Conservation (phyloP, 1,140 invertebrate genomes). For the Heliconius congener region DNA sequence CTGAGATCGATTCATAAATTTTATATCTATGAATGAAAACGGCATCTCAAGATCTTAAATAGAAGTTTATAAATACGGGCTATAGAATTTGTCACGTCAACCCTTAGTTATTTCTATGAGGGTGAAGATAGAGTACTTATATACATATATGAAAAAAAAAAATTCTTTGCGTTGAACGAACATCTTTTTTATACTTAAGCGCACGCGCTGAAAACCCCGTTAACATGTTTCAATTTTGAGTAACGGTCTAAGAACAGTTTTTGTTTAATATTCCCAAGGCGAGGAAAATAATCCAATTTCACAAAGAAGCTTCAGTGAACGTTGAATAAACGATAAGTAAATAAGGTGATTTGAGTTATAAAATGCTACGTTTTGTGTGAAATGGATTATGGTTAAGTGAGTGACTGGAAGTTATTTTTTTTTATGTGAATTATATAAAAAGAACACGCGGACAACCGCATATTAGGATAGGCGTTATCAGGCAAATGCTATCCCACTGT, state of each 20-base stretch:
- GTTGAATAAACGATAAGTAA: not conserved
- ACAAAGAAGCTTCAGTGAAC: not conserved
- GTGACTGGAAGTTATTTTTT: too few relatives aligned
- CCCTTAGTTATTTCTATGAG: too few relatives aligned
- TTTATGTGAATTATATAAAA: too few relatives aligned
- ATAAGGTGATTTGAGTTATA: not conserved
- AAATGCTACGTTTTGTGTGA: not conserved
- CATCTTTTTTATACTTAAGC: slow-evolving; percentile 8
- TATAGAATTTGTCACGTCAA: too few relatives aligned
- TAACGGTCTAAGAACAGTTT: slow-evolving; percentile 22
- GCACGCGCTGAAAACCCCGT: slow-evolving; percentile 14
- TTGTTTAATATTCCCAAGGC: slow-evolving; percentile 5
- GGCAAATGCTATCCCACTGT: too few relatives aligned
- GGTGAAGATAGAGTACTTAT: too few relatives aligned
- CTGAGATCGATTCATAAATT: too few relatives aligned
- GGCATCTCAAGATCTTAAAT: too few relatives aligned
- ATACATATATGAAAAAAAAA: not conserved
- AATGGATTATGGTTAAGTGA: not conserved
- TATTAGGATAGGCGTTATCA: too few relatives aligned
- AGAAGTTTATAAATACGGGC: too few relatives aligned
- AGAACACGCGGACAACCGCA: too few relatives aligned
- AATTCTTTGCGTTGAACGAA: not conserved
- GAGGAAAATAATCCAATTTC: not conserved
- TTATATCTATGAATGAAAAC: too few relatives aligned
- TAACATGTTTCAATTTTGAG: slow-evolving; percentile 17